These are phyloP conservation scores for Thunnus maccoyii DNA, from an alignment of 2,113 vertebrate genomes.

Conservation along the genomic window DNA sequence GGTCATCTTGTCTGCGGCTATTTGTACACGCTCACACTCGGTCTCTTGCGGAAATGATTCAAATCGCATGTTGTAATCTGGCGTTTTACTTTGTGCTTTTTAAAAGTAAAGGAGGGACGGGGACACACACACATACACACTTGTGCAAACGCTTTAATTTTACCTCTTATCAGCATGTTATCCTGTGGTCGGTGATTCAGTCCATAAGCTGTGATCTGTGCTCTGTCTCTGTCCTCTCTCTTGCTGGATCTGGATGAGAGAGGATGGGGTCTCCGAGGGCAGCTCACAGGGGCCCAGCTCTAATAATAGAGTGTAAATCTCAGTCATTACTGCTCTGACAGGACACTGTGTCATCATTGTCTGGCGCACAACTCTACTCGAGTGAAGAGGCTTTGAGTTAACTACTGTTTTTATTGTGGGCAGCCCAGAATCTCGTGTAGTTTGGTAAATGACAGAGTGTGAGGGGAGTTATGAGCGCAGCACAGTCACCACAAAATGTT, in stretches of 20 bases:
- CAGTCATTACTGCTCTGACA: slow-evolving; percentile 82
- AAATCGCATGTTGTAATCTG: slow-evolving; percentile 34
- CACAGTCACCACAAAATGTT: slow-evolving; percentile 32
- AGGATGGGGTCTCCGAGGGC: slow-evolving; percentile 74
- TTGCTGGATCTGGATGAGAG: slow-evolving; percentile 54
- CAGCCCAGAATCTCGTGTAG: slow-evolving; percentile 53
- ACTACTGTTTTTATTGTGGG: slow-evolving; percentile 72
- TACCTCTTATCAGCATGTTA: slow-evolving; percentile 63
- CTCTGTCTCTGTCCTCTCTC: slow-evolving; percentile 44
- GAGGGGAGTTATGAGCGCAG: slow-evolving; percentile 25
- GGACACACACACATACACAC: slow-evolving; percentile 3
- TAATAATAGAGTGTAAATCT: slow-evolving; percentile 85
- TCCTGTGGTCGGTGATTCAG: slow-evolving; percentile 58
- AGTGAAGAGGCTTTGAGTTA: slow-evolving; percentile 72
- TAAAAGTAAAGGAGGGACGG: slow-evolving; percentile 12
- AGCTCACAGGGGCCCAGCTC: slow-evolving; percentile 75
- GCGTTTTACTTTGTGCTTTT: slow-evolving; percentile 1
- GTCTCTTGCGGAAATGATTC: background rate
- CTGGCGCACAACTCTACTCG: slow-evolving; percentile 70
- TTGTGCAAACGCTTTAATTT: slow-evolving; percentile 50
- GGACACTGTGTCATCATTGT: slow-evolving; percentile 82
- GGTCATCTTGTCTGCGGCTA: slow-evolving; percentile 8
- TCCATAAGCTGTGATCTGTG: slow-evolving; percentile 73
- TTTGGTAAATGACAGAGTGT: slow-evolving; percentile 66
- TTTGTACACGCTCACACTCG: slow-evolving; percentile 2